phyloP scores from a whole-genome alignment of 2,888 invertebrate genomes.

The Gari tellinella region DNA sequence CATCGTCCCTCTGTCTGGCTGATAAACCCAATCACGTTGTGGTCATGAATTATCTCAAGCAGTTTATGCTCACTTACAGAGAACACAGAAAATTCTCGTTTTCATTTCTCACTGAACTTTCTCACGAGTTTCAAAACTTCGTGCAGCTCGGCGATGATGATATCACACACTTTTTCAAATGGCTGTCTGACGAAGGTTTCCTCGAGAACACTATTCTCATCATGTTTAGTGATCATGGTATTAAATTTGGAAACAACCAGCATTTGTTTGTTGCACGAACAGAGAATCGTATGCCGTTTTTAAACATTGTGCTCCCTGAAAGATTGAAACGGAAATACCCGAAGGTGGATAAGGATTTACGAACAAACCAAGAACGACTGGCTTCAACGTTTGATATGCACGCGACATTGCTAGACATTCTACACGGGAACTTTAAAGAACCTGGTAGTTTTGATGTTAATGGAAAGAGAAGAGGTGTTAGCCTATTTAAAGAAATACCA shows the following conservation, averaged over 20 bases:
- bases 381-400: constrained; percentile 95
- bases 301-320: constrained; percentile 91
- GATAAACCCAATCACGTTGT: constrained; percentile 87
- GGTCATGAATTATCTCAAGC: constrained; percentile 83
- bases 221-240: constrained; percentile 96
- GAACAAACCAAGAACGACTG: constrained; percentile 89
- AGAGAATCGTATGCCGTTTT: constrained; percentile 94
- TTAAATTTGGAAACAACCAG: constrained; percentile 90
- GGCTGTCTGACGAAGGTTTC: constrained; percentile 87
- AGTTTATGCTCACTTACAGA: constrained; percentile 87
- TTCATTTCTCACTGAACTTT: constrained; percentile 94
- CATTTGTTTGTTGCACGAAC: constrained; percentile 94
- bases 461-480: constrained; percentile 75
- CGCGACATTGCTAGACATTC: constrained; percentile 89
- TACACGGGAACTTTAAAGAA: constrained; percentile 79
- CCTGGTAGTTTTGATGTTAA: constrained; percentile 13
- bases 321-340: constrained; percentile 88
- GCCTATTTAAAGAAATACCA: constrained; percentile 85
- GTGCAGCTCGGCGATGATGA: constrained; percentile 91
- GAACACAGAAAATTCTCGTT: constrained; percentile 91
- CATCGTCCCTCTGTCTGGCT: constrained; percentile 87
- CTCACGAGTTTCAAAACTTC: constrained; percentile 93
- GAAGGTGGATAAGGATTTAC: constrained; percentile 86
- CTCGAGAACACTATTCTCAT: constrained; percentile 93
- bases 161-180: constrained; percentile 86